These are phyloP conservation scores for Ochropacha duplaris DNA, from an alignment of 2,888 invertebrate genomes.

Conservation along the genomic window DNA sequence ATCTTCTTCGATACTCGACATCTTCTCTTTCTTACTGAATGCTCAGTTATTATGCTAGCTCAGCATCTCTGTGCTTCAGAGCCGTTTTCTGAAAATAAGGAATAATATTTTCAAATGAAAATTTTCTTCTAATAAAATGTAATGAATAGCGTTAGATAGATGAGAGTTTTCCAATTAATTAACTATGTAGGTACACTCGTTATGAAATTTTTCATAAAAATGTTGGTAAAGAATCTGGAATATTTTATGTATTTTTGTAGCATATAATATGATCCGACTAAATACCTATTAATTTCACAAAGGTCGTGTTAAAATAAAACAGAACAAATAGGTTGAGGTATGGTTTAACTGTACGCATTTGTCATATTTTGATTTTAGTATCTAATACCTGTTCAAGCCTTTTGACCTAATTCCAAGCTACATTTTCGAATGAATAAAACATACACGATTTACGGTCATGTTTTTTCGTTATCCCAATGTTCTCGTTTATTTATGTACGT, in stretches of 20 bases:
- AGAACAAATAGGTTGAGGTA: neutral
- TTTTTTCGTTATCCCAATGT: slow-evolving; percentile 30
- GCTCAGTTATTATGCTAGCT: slow-evolving; percentile 3
- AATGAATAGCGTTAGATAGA: neutral
- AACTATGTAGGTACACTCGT: neutral
- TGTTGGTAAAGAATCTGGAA: neutral
- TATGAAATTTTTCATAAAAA: neutral
- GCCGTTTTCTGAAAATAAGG: slow-evolving; percentile 12
- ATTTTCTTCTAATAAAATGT: neutral
- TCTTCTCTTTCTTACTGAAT: slow-evolving; percentile 19
- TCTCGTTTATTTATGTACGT: slow-evolving; percentile 37
- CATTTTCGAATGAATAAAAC: slow-evolving; percentile 12
- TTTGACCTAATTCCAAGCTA: slow-evolving; percentile 10
- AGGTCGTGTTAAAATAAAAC: neutral
- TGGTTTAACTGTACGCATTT: neutral
- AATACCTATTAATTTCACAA: neutral
- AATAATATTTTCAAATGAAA: slow-evolving; percentile 9
- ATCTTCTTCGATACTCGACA: slow-evolving; percentile 35
- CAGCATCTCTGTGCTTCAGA: slow-evolving; percentile 10
- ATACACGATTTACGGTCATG: slow-evolving; percentile 24
- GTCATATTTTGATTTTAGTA: slow-evolving; percentile 12
- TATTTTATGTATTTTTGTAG: neutral
- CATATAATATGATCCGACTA: neutral
- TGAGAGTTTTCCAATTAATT: neutral
- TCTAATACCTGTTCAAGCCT: slow-evolving; percentile 1